A percentile compares a stretch with the other conserved stretches of the same genome.
Evolutionary conservation across 2,888 invertebrate genomes (phyloP).

Genomic region (Sceliomorpha sp.): DNA sequence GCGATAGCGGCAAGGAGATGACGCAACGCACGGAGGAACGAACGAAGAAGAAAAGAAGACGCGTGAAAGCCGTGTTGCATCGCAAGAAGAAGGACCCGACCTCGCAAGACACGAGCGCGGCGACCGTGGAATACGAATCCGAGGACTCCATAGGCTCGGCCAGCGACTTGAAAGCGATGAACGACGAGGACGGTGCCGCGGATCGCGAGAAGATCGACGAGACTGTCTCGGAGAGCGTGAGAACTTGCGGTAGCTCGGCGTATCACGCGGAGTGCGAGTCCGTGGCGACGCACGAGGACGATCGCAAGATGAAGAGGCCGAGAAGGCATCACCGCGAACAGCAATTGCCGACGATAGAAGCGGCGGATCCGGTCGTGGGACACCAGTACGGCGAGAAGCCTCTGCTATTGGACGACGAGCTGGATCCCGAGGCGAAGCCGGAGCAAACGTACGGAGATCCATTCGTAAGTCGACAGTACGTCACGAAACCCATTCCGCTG

Average conservation of each 20-base stretch:
- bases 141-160: conserved; percentile 88
- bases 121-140: conserved; percentile 81
- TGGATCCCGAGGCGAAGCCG: conserved; percentile 83
- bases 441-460: conserved; percentile 81
- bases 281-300: conserved; percentile 84
- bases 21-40: conserved; percentile 72
- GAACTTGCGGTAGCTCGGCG: conserved; percentile 86
- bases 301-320: conserved; percentile 81
- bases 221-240: conserved; percentile 84
- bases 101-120: conserved; percentile 50
- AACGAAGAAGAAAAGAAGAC: conserved; percentile 76
- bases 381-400: conserved; percentile 89
- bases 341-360: conserved; percentile 58
- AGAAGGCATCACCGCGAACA: conserved; percentile 78
- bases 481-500: conserved; percentile 85
- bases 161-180: conserved; percentile 84
- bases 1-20: conserved; percentile 78
- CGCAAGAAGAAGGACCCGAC: conserved; percentile 61
- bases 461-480: conserved; percentile 86
- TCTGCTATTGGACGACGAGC: conserved; percentile 88
- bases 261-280: conserved; percentile 88
- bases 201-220: conserved; percentile 79
- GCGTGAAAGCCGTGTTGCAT: conserved; percentile 67
- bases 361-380: conserved; percentile 83
- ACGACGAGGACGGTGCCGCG: conserved; percentile 76